Conservation (phyloP, 2,113 vertebrate genomes). For the Micronisus gabar region DNA sequence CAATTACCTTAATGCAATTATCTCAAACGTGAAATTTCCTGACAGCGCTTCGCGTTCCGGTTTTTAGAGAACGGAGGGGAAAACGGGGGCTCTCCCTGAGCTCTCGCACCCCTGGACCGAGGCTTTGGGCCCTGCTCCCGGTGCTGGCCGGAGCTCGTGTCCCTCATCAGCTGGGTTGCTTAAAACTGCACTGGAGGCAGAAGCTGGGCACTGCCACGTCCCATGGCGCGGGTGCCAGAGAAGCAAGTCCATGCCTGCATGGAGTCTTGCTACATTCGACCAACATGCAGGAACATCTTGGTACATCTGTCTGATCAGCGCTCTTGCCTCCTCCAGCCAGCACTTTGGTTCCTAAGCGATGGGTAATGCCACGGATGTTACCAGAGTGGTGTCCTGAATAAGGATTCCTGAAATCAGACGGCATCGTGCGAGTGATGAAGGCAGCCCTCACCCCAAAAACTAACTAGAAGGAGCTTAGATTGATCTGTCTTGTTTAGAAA, state of each 20-base stretch:
- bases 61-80: rapidly evolving
- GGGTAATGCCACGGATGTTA: rapidly evolving
- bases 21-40: background rate
- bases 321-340: background rate
- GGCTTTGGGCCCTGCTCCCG: background rate
- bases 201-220: background rate
- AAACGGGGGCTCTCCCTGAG: background rate
- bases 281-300: rapidly evolving
- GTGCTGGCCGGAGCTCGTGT: background rate
- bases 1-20: slow-evolving; percentile 37
- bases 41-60: rapidly evolving
- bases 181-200: background rate
- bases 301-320: rapidly evolving
- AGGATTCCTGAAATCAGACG: background rate
- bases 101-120: rapidly evolving
- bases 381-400: rapidly evolving
- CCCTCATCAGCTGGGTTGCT: rapidly evolving
- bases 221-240: rapidly evolving
- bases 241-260: rapidly evolving
- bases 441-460: background rate
- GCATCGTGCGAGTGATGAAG: rapidly evolving
- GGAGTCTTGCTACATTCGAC: rapidly evolving
- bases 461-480: rapidly evolving
- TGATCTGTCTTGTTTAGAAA: rapidly evolving
- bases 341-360: rapidly evolving